A percentile compares a stretch with the other conserved stretches of the same genome.
Evolutionary conservation across 1,140 invertebrate genomes (phyloP).

Genomic region (Grapholita molesta): DNA sequence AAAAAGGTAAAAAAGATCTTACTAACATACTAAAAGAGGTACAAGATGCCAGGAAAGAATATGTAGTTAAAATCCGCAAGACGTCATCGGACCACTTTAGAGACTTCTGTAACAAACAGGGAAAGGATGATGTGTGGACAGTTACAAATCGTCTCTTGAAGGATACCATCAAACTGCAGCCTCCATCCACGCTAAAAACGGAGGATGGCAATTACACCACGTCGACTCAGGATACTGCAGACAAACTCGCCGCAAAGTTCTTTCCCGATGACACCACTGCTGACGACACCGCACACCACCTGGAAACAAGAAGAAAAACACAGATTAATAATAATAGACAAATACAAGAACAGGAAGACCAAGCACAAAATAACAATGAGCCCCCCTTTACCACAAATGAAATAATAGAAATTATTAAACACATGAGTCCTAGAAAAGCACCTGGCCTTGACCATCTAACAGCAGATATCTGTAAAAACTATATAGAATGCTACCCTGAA

Average conservation of each 20-base stretch:
- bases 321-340: background rate
- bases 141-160: background rate
- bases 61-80: background rate
- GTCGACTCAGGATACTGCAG: background rate
- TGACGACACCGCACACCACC: background rate
- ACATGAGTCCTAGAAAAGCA: constrained; percentile 12
- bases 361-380: too few species aligned
- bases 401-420: background rate
- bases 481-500: background rate
- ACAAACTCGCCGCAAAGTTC: background rate
- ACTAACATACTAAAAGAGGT: background rate
- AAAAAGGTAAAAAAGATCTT: background rate
- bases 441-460: constrained; percentile 17
- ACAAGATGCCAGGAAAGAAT: background rate
- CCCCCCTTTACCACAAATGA: constrained; percentile 8
- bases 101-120: constrained; percentile 15
- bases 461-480: background rate
- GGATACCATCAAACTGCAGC: background rate
- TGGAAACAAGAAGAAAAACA: background rate
- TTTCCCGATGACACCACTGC: background rate
- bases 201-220: background rate
- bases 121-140: constrained; percentile 16
- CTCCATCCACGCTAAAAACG: background rate
- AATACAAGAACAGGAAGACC: too few species aligned
- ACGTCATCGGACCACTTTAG: background rate